Conservation (phyloP, 2,113 vertebrate species). For the Coturnix japonica region DNA sequence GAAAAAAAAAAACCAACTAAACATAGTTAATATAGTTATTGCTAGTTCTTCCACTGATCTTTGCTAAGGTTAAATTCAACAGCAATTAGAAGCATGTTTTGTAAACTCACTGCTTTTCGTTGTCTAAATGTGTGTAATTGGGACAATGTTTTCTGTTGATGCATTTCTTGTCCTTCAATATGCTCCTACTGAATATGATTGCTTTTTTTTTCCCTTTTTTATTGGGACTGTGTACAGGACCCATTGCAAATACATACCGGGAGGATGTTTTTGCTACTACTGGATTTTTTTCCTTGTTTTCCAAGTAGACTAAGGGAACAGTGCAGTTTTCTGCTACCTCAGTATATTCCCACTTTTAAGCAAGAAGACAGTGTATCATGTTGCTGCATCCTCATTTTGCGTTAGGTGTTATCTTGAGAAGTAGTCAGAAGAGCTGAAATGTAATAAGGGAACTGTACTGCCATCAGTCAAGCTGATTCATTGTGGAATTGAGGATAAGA, state of each 20-base stretch:
- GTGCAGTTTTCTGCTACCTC: not conserved
- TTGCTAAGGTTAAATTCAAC: not conserved
- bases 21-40: not conserved
- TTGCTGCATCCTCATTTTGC: not conserved
- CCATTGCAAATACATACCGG: not conserved
- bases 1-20: not conserved
- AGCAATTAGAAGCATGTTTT: not conserved
- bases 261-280: not conserved
- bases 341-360: not conserved
- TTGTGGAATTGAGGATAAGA: not conserved
- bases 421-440: not conserved
- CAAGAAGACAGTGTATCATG: not conserved
- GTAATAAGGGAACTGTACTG: not conserved
- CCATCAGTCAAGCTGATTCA: not conserved
- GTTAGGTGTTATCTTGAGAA: not conserved
- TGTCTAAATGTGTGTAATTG: not conserved
- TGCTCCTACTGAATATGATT: not conserved
- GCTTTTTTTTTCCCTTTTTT: not conserved
- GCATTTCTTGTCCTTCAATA: not conserved
- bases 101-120: not conserved
- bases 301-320: not conserved
- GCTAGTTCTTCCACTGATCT: not conserved
- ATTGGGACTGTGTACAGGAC: not conserved
- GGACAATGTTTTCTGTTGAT: not conserved
- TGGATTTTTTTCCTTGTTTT: not conserved